Evolutionary conservation across 2,797 vertebrate genomes (phyloP), one percentile per base, ranked within the genome.

Genomic region (Acanthurus tractus): DNA sequence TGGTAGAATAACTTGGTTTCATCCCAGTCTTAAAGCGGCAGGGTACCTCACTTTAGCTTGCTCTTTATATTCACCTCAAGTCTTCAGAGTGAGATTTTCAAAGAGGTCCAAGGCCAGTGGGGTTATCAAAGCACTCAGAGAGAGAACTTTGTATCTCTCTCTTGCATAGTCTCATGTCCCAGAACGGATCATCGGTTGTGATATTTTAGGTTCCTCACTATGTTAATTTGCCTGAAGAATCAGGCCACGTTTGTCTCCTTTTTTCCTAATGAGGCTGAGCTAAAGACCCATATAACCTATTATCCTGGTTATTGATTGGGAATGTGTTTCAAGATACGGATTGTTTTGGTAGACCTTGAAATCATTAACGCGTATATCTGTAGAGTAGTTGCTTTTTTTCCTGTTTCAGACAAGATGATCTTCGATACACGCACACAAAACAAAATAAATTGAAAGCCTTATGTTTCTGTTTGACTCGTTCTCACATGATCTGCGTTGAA

Each of bases 221-320:
- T 86, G 84, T 90, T 93, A 90, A 93, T 93, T 91, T 87, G 93
- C 93, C 91, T 89, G 87, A 84, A 93, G 92, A 94, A 93, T 90
- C 88, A 91, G 92, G 93, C 86, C 94, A 93, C 70, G 45, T 81
- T 91, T 88, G 81, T 88, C 82, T 92, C 69, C 55, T 72, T 86
- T 89, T 84, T 79, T 81, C 77, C 85, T 92, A 94, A 93, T 90
- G 86, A 93, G 92, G 82, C 78, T 83, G 81, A 79, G 84, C 88
- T 86, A 83, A 90, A 93, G 90, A 88, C 92, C 85, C 79, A 86
- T 77, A 90, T 89, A 91, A 85, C 78, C 75, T 76, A 82, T 91
- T 90, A 88, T 92, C 85, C 83, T 70, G 84, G 74, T 89, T 88
- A 93, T 92, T 88, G 89, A 92, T 92, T 76, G 69, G 65, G 67